Base-by-base conservation (phyloP, 2,113 vertebrate species). In the Mirza zaza region DNA sequence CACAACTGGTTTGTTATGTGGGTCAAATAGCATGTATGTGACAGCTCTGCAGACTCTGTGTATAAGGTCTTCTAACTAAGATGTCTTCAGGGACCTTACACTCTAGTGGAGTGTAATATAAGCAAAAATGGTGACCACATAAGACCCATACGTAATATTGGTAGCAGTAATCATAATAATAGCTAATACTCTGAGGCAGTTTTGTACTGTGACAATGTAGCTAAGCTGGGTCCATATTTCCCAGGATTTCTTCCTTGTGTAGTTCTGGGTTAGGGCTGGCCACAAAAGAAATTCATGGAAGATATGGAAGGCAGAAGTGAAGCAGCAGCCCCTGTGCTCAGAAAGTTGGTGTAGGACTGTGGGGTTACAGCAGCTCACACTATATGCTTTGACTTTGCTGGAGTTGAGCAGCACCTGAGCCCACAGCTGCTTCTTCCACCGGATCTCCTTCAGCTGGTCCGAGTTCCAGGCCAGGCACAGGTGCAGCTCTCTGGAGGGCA, bases 341-440 rank as follows among this genome's bases (percentile, higher is more conserved):
- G 77, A 25, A 61, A n/a, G n/a, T 17, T 21, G 14, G n/a, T 50
- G 10, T 13, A 1, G 25, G 34, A 36, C 18, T 4, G 32, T 25
- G 8, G 27, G 34, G 32, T 20, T 13, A 27, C 0, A 1, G 25
- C 0, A 4, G 3, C 8, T 6, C 2, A 3, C 1, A 3, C 57
- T 3, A 0, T 27, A 36, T 32, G 42, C 27, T 75, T 12, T 52
- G 32, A 34, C 4, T 29, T 50, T 3, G 0, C 11, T 10, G 6
- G 14, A 1, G 21, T 12, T 4, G 17, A 42, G 82, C 12, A 3
- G 59, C 34, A 25, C 1, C 5, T 3, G 27, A 39, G 21, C 8
- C 17, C 32, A 20, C 4, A 3, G 2, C 55, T 61, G 6, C 59
- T 67, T 45, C 11, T 29, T 9, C 32, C 9, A 0, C 2, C 6